Conservation (phyloP, 2,113 vertebrate genomes). For the Dromiciops gliroides region DNA sequence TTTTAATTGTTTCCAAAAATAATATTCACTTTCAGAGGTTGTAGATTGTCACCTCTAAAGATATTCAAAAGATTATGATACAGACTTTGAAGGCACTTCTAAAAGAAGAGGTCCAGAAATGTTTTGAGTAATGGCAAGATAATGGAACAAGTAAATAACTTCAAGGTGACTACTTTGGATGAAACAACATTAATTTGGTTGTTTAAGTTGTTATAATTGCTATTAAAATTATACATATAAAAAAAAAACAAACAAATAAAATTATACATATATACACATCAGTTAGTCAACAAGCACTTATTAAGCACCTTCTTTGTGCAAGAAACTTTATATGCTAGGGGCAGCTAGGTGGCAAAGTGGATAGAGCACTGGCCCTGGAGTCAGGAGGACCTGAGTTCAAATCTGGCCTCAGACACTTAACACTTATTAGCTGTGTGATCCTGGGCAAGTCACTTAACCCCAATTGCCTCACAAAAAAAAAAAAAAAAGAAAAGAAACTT, state of each 20-base stretch:
- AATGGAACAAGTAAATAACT: not conserved
- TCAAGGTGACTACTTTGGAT: not conserved
- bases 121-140: not conserved
- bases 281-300: not conserved
- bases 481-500: too few species aligned
- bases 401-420: too few species aligned
- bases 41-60: not conserved
- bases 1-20: not conserved
- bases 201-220: not conserved
- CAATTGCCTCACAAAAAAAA: too few species aligned
- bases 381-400: too few species aligned
- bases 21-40: not conserved
- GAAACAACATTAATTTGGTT: not conserved
- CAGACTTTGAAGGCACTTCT: not conserved
- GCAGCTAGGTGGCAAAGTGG: too few species aligned
- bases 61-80: not conserved
- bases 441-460: too few species aligned
- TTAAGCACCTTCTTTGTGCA: not conserved
- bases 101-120: not conserved
- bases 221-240: not conserved
- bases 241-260: too few species aligned
- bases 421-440: too few species aligned
- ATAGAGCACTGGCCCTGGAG: too few species aligned
- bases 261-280: not conserved
- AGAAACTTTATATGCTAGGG: too few species aligned